phyloP scores from a whole-genome alignment of 1,140 invertebrate species.

The Steinernema feltiae region DNA sequence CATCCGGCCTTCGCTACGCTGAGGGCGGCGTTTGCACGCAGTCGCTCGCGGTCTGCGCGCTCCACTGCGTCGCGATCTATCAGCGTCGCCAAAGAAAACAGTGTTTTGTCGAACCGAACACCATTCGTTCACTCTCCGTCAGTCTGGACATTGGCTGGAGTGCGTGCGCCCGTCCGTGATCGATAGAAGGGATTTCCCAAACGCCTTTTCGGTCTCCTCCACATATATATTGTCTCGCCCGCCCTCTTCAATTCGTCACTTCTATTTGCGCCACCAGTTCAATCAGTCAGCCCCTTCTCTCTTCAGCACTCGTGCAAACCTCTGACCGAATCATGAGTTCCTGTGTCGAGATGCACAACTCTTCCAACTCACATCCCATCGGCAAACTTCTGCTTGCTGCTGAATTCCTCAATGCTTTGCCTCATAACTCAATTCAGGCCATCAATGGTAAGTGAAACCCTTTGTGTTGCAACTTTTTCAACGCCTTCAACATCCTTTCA shows the following conservation, averaged over 20 bases:
- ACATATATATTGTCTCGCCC: conserved; percentile 9
- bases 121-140: conserved; percentile 14
- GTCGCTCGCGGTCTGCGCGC: conserved; percentile 4
- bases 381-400: neutral
- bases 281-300: neutral
- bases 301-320: neutral
- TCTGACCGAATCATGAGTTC: conserved; percentile 15
- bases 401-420: neutral
- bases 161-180: conserved; percentile 14
- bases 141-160: conserved; percentile 14
- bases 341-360: neutral
- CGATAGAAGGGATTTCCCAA: conserved; percentile 15
- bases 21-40: conserved; percentile 8
- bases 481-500: neutral
- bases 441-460: neutral
- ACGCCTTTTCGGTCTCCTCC: conserved; percentile 11
- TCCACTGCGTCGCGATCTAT: conserved; percentile 9
- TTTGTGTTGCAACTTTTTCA: neutral
- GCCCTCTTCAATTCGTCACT: conserved; percentile 13
- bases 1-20: neutral
- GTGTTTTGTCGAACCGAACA: conserved; percentile 9
- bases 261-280: conserved; percentile 15
- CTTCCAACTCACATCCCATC: neutral
- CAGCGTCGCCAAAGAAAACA: conserved; percentile 11
- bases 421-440: neutral